Base-by-base conservation (phyloP, 2,113 vertebrate species). In the Cyanoramphus novaezelandiae region DNA sequence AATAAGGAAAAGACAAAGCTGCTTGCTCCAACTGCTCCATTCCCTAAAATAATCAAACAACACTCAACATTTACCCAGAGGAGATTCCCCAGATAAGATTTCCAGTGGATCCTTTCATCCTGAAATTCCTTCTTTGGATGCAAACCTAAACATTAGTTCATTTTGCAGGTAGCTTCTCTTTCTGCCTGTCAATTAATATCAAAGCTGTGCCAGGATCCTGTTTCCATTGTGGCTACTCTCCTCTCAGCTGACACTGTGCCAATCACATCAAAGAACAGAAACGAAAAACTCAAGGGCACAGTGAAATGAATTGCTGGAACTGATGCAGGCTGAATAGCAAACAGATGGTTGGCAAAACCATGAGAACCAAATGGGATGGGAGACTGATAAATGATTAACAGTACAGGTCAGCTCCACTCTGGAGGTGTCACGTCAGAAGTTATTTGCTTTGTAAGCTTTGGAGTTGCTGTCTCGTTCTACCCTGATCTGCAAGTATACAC, bases 281-380 rank as follows among this genome's bases (percentile, higher is more conserved):
- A 93, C 47, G 21, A 64, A 75, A 75, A 91, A 79, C 91, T 87
- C 86, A 82, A 84, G 65, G 93, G 86, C 77, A 57, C 2, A 82
- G 60, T 41, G 52, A 86, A 92, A 78, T 25, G 33, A 88, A 80
- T 46, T 79, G 52, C 2, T 93, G 83, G 81, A 83, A 94, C 21
- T 24, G 80, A 86, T 35, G 43, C 53, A 90, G 55, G 47, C 63
- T 70, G 55, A 91, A 68, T 31, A 92, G 68, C 72, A 91, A 96
- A 93, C 76, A 94, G 92, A 88, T 84, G 86, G 74, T 60, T 47
- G 71, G 50, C 86, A 92, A 90, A 94, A 71, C 57, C 27, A 25
- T 1, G 14, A 62, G 53, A 81, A 70, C 3, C 6, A 10, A 93
- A 77, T 3, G 13, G 28, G 43, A 82, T 25, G 25, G 37, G 31